Percentiles rank a stretch among this genome's conserved stretches.
phyloP scores from a whole-genome alignment of 1,140 invertebrate genomes.

The Thaumatotibia leucotreta region DNA sequence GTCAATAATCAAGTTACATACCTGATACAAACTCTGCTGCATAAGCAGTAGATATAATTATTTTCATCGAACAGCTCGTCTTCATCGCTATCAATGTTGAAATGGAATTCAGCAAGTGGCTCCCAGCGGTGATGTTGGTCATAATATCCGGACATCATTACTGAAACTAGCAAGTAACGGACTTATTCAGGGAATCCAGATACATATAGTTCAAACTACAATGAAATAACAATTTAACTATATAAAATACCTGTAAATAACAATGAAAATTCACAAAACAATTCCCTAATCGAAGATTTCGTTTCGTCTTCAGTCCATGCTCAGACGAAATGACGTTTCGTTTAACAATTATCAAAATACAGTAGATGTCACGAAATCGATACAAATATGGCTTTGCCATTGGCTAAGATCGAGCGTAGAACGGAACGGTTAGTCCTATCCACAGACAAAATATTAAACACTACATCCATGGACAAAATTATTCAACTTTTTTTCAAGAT shows the following conservation, averaged over 20 bases:
- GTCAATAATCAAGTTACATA: slow-evolving; percentile 25
- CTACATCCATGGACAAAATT: too few species aligned
- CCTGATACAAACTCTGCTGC: slow-evolving; percentile 69
- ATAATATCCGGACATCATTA: slow-evolving; percentile 62
- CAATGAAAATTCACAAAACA: background rate
- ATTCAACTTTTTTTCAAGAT: too few species aligned
- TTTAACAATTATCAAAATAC: background rate
- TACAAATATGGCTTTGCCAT: background rate
- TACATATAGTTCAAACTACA: background rate
- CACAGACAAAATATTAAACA: background rate
- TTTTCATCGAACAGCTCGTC: slow-evolving; percentile 48
- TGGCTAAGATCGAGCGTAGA: background rate
- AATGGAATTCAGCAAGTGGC: slow-evolving; percentile 71
- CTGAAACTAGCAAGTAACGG: slow-evolving; percentile 15
- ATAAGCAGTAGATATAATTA: slow-evolving; percentile 68
- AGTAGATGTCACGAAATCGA: background rate
- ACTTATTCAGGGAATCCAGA: background rate
- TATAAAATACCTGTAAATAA: background rate
- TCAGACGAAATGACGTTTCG: background rate
- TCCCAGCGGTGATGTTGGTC: slow-evolving; percentile 69
- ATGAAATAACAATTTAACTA: background rate
- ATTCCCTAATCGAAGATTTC: background rate
- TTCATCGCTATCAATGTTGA: slow-evolving; percentile 38
- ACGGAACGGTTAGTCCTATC: background rate
- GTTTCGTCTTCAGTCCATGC: background rate